Evolutionary conservation across 1,140 invertebrate genomes (phyloP), one percentile per base, ranked within the genome.

Genomic region (Sesamia nonagrioides): DNA sequence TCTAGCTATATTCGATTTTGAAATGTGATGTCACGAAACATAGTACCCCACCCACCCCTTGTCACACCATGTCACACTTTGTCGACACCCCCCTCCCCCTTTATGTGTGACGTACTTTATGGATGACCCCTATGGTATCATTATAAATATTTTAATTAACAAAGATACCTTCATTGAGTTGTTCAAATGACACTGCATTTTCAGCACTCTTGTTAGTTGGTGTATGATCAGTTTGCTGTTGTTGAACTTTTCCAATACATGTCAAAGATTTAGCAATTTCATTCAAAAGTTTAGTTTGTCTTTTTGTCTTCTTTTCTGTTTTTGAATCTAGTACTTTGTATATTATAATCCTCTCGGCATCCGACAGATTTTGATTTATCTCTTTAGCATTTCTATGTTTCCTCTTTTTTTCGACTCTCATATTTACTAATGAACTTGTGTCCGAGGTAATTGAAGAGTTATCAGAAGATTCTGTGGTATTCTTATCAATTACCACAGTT

Each of bases 261-360:
- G 37, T 79, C 42, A 81, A 73, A 18, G 78, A 77, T 58, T 80
- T 82, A 1, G 76, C 66, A 11, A 86, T 78, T 48, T 81, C 69
- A 27, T 42, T 78, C 54, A 86, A 63, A n/a, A 84, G 50, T 58
- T 84, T 85, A 1, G 40, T 58, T 15, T 80, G 79, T 21, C 82
- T 81, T 42, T 82, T 85, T 0, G 54, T 66, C 9, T 88, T 87
- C 71, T 87, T 89, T 5, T 84, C 79, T 60, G 74, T 82, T 84
- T 89, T 91, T 0, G 88, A 84, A 50, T 92, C 85, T 9, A 94
- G 81, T 37, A 94, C 88, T 79, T 94, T 94, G 72, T 93, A 94
- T 78, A 94, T 91, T 18, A 94, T 89, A 33, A 94, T 93, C 83
- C 88, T 89, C 11, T 94, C 92, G 0, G 89, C 88, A 72, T 92